Conservation (phyloP, 2,113 vertebrate species). For the Hemibagrus wyckioides region DNA sequence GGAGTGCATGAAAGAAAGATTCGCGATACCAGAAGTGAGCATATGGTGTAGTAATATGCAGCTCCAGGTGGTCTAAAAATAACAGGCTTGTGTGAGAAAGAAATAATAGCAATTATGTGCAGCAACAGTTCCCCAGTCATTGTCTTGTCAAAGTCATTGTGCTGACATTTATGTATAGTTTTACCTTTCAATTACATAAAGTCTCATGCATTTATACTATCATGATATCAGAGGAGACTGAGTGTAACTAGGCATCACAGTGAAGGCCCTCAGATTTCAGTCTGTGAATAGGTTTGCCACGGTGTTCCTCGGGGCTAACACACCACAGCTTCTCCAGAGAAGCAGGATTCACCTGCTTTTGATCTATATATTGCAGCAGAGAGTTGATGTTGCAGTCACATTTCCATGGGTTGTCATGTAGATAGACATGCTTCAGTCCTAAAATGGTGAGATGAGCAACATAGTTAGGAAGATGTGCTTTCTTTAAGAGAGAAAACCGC, state of each 20-base stretch:
- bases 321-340: conserved; percentile 62
- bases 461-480: not conserved
- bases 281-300: conserved; percentile 61
- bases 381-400: conserved; percentile 74
- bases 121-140: conserved; percentile 40
- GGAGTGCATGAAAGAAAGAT: not conserved
- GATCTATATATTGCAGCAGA: conserved; percentile 66
- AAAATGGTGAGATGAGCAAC: not conserved
- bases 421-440: conserved; percentile 71
- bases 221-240: conserved; percentile 10
- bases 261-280: conserved; percentile 56
- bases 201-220: conserved; percentile 43
- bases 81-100: conserved; percentile 39
- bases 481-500: not conserved
- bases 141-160: conserved; percentile 59
- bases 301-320: conserved; percentile 60
- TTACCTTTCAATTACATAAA: conserved; percentile 54
- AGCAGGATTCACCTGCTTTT: conserved; percentile 60
- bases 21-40: not conserved
- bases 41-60: conserved; percentile 24
- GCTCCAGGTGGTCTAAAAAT: conserved; percentile 43
- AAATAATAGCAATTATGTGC: conserved; percentile 61
- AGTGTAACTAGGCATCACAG: conserved; percentile 58
- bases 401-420: conserved; percentile 74
- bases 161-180: conserved; percentile 47